These are phyloP conservation scores for Ptilodon capucinus DNA, from an alignment of 2,888 invertebrate genomes.

Conservation along the genomic window DNA sequence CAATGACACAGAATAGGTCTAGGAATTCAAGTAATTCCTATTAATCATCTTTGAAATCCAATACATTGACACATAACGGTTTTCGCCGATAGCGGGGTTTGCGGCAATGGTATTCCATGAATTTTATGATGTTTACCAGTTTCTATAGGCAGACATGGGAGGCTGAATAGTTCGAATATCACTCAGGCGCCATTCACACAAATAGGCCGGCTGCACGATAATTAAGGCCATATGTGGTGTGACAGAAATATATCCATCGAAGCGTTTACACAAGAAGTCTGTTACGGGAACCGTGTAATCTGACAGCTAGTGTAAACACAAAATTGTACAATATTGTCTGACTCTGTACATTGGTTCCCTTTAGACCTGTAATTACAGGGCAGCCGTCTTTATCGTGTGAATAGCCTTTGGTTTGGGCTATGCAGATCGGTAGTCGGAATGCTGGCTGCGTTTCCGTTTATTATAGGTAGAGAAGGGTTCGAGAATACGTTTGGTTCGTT, in stretches of 20 bases:
- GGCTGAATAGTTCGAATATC: constrained; percentile 65
- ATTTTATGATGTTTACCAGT: constrained; percentile 68
- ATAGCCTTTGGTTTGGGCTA: too few species aligned
- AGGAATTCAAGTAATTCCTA: constrained; percentile 68
- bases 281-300: too few species aligned
- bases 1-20: constrained; percentile 46
- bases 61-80: constrained; percentile 72
- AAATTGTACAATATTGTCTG: too few species aligned
- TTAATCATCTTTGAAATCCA: constrained; percentile 80
- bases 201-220: too few species aligned
- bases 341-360: too few species aligned
- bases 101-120: constrained; percentile 45
- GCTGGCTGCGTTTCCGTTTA: constrained; percentile 49
- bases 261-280: too few species aligned
- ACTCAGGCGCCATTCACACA: too few species aligned
- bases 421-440: constrained; percentile 68
- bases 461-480: constrained; percentile 12
- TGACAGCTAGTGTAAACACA: too few species aligned
- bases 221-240: too few species aligned
- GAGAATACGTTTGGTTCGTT: not conserved
- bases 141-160: constrained; percentile 54
- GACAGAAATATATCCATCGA: too few species aligned
- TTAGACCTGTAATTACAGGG: too few species aligned
- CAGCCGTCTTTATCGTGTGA: too few species aligned
- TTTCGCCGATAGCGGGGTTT: constrained; percentile 44